Conservation (phyloP, 2,113 vertebrate species). For the Microcebus jonahi region DNA sequence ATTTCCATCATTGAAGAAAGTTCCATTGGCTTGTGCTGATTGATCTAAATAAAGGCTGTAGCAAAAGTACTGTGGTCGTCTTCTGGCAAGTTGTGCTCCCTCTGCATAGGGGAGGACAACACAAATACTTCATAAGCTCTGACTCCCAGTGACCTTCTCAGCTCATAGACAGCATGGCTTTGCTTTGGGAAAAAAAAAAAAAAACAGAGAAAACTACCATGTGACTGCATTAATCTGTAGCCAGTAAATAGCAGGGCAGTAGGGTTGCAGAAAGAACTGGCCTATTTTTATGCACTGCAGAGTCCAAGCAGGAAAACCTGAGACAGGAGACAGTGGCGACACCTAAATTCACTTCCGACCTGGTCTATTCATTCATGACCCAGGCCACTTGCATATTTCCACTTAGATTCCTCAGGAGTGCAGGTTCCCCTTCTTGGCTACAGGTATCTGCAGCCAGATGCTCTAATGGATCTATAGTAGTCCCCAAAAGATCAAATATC, state of each 20-base stretch:
- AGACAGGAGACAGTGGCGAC: neutral
- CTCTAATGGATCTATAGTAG: neutral
- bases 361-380: neutral
- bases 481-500: neutral
- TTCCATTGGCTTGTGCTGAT: neutral
- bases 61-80: neutral
- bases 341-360: neutral
- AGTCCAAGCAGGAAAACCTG: constrained; percentile 40
- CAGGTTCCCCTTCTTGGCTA: neutral
- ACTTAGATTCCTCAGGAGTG: neutral
- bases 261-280: constrained; percentile 83
- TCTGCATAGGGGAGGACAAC: neutral
- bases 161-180: constrained; percentile 87
- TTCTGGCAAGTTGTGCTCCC: neutral
- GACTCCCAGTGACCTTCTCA: constrained; percentile 87
- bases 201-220: constrained; percentile 77
- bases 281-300: constrained; percentile 86
- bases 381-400: neutral
- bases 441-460: neutral
- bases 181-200: constrained; percentile 70
- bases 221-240: constrained; percentile 88
- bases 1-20: neutral
- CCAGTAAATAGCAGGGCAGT: constrained; percentile 82
- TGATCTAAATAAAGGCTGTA: neutral
- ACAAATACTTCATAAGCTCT: constrained; percentile 54